Base-by-base conservation (phyloP, 2,113 vertebrate species). In the Amphilophus citrinellus region DNA sequence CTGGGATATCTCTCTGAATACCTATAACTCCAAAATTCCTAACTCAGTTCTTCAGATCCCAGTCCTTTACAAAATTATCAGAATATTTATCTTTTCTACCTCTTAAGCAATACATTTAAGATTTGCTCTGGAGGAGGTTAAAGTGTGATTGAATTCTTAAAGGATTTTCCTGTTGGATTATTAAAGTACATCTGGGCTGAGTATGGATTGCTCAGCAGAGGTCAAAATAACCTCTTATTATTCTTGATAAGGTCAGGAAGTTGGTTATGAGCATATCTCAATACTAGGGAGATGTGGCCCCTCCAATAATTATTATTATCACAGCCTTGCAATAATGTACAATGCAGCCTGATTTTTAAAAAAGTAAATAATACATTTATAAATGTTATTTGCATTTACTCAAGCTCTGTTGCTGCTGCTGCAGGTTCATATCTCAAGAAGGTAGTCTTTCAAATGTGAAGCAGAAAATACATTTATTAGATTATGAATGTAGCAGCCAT, bases 81-180 rank as follows among this genome's bases (percentile, higher is more conserved):
- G 53, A 73, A 73, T 73, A 44, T 53, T 73, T 53, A 50, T 53
- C 44, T 53, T 53, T 73, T 53, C 66, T 53, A 73, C 24, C 50
- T 73, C 17, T 73, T 30, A 73, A 53, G 44, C 27, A 53, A 18
- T 53, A 17, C 66, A 50, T 42, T 61, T 6, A 37, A n/a, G 4
- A 32, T 86, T 81, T 75, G 30, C 32, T 59, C n/a, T 44, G 20
- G 56, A 71, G 37, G 30, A 57, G 22, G 24, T 3, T 57, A 60
- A 47, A 53, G 66, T 53, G 44, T 73, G 78, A 61, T 73, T 75
- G 24, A 57, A 77, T 56, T 82, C 50, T 44, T 56, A 32, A 58
- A 84, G 39, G 59, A 79, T 68, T 79, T 82, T 57, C 24, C 9
- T 61, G 18, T 82, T 56, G 50, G 39, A 82, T 65, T 79, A 65